phyloP scores from a whole-genome alignment of 1,140 invertebrate species.

The Agrypnia vestita region DNA sequence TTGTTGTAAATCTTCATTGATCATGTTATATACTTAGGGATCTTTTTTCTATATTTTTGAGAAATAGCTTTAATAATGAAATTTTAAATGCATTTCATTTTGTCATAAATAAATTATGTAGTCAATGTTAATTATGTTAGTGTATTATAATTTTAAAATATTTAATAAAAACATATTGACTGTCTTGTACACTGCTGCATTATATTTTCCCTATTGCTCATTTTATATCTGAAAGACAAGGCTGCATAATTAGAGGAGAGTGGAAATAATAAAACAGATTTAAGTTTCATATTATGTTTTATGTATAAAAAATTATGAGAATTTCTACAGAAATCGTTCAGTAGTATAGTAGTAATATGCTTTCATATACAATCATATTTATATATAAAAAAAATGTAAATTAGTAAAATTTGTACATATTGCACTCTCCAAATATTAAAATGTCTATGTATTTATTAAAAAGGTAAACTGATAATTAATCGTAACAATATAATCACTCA shows the following conservation, averaged over 20 bases:
- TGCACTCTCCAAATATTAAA: conserved; percentile 69
- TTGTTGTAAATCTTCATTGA: conserved; percentile 2
- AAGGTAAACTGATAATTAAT: conserved; percentile 59
- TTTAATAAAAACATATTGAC: conserved; percentile 44
- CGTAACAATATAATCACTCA: conserved; percentile 58
- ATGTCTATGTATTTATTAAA: conserved; percentile 58
- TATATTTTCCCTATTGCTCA: background rate
- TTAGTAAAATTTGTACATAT: conserved; percentile 72
- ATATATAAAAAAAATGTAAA: conserved; percentile 69
- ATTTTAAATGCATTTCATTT: conserved; percentile 34
- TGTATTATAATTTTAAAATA: conserved; percentile 30
- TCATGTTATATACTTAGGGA: background rate
- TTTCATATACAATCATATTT: conserved; percentile 68
- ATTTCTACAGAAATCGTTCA: conserved; percentile 62
- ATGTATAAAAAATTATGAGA: conserved; percentile 62
- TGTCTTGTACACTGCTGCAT: conserved; percentile 10
- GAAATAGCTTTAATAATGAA: conserved; percentile 35
- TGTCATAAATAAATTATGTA: conserved; percentile 18
- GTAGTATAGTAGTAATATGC: conserved; percentile 62
- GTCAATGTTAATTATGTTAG: conserved; percentile 34
- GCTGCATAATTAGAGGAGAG: background rate
- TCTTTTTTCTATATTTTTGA: background rate
- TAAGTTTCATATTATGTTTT: conserved; percentile 61
- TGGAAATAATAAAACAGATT: conserved; percentile 42
- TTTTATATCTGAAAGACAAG: too few species aligned